Base-by-base conservation (phyloP, 2,113 vertebrate species). In the Aphyosemion australe region DNA sequence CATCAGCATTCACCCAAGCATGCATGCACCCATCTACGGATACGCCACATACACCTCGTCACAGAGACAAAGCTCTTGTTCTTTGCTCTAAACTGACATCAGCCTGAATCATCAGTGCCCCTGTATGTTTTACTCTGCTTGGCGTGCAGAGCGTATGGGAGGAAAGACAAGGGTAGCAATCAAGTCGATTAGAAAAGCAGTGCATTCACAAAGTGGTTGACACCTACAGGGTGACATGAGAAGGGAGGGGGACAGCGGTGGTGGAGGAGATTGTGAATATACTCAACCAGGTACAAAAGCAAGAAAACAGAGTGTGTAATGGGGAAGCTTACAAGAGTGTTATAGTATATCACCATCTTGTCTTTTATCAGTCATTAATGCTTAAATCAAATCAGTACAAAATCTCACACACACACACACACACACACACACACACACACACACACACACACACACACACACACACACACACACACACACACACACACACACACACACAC, bases 131-230 rank as follows among this genome's bases (percentile, higher is more conserved):
- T 50, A 63, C 53, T 57, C 2, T 0, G 6, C 1, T 19, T 14
- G 12, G 26, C 12, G 5, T 50, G 51, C 63, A 32, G 71, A 16
- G 60, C 34, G 7, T 19, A 50, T 2, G 9, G 43, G 42, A 48
- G 56, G 34, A 10, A 61, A 46, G 53, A 53, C 14, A 3, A 70
- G 65, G 62, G 32, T 41, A 61, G 49, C 76, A 79, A 78, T 82
- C 79, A 74, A 47, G 8, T 16, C 31, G 56, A 81, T 86, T 83
- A 76, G 61, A 41, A 34, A 50, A 71, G 70, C 60, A 55, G 62
- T 39, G 69, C 43, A 39, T 58, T 71, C 70, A 61, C 61, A 76
- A 74, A 71, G 72, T 68, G 59, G 26, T 43, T 31, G 65, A 80
- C 80, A 83, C 63, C 80, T 65, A 57, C 45, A 61, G 69, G 58